phyloP scores from a whole-genome alignment of 2,113 vertebrate genomes.

The Cryptotis parvus region DNA sequence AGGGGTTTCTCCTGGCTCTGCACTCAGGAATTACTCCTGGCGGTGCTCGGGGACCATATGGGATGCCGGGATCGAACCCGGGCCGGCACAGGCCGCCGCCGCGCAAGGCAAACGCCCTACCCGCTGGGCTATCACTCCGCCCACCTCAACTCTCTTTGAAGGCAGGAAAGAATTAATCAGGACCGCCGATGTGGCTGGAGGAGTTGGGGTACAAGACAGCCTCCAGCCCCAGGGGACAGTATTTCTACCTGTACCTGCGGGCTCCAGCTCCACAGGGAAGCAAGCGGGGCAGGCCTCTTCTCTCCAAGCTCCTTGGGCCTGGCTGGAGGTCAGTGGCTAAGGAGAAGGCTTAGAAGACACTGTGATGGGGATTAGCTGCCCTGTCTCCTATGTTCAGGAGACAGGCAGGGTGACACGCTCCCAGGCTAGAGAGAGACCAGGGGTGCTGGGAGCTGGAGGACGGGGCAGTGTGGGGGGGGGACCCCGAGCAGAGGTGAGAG shows the following conservation, averaged over 20 bases:
- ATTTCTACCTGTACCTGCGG: slow-evolving; percentile 15
- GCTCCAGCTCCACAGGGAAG: neutral
- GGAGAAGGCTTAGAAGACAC: slow-evolving; percentile 59
- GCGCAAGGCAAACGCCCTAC: too few relatives aligned
- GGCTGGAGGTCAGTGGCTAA: slow-evolving; percentile 65
- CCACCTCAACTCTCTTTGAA: neutral
- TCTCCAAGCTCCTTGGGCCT: slow-evolving; percentile 47
- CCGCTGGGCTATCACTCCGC: too few relatives aligned
- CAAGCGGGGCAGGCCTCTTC: neutral
- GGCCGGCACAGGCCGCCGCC: too few relatives aligned
- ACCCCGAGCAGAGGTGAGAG: neutral
- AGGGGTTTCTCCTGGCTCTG: too few relatives aligned
- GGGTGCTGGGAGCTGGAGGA: too few relatives aligned
- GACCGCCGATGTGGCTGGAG: slow-evolving; percentile 47
- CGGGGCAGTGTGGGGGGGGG: too few relatives aligned
- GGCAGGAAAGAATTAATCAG: slow-evolving; percentile 50
- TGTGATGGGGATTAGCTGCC: slow-evolving; percentile 72
- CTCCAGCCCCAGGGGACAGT: neutral
- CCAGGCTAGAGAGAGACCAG: neutral
- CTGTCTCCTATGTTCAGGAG: slow-evolving; percentile 33
- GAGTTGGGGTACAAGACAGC: slow-evolving; percentile 41
- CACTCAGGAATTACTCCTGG: too few relatives aligned
- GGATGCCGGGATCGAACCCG: too few relatives aligned
- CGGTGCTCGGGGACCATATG: too few relatives aligned
- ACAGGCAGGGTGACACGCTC: neutral